Evolutionary conservation across 1,140 invertebrate genomes (phyloP).

Genomic region (Glossosoma conforme): DNA sequence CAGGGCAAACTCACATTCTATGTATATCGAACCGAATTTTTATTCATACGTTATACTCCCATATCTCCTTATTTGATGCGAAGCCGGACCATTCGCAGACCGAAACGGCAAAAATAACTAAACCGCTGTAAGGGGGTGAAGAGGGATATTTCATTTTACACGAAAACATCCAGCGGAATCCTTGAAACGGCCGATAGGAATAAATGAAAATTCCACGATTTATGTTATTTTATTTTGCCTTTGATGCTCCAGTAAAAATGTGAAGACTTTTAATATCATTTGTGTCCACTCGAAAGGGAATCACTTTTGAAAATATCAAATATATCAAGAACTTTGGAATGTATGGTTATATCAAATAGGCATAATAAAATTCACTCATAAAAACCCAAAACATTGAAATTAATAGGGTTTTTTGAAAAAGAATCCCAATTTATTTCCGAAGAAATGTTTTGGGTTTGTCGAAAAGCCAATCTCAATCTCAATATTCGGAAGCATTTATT

Average conservation of each 20-base stretch:
- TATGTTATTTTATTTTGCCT: constrained; percentile 29
- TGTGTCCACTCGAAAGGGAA: no score
- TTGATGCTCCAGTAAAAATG: constrained; percentile 20
- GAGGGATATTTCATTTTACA: constrained; percentile 24
- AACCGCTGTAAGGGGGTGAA: constrained; percentile 2
- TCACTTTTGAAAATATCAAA: no score
- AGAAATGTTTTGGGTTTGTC: no score
- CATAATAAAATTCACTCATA: no score
- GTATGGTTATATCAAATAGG: no score
- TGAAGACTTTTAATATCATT: constrained; percentile 12
- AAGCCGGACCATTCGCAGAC: constrained; percentile 13
- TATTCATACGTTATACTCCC: constrained; percentile 28
- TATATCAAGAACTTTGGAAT: no score
- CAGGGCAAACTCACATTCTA: not conserved
- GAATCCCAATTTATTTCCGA: no score
- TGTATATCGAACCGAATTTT: constrained; percentile 11
- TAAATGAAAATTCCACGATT: constrained; percentile 31
- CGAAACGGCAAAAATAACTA: constrained; percentile 15
- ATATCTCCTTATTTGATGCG: constrained; percentile 20
- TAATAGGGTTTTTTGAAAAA: no score
- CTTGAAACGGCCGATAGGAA: constrained; percentile 21
- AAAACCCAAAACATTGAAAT: no score
- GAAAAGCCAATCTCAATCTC: no score
- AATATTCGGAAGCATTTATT: no score
- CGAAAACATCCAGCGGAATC: constrained; percentile 22